Conservation (phyloP, 2,797 vertebrate species). For the Platyrinchus mystaceus region DNA sequence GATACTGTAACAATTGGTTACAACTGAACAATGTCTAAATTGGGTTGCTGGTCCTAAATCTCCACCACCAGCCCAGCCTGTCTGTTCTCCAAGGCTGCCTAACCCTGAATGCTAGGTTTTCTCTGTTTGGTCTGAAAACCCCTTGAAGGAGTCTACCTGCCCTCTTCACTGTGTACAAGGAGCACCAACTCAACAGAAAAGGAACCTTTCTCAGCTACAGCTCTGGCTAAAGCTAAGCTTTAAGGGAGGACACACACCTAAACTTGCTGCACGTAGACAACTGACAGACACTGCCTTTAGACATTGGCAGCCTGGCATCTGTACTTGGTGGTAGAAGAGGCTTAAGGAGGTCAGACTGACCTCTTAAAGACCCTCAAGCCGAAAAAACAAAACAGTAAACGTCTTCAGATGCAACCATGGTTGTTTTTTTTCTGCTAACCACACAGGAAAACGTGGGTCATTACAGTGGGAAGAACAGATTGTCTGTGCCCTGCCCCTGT, state of each 20-base stretch:
- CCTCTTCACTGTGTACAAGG: background rate
- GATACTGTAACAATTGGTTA: background rate
- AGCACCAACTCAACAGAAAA: background rate
- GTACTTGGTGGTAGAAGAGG: background rate
- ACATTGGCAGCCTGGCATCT: background rate
- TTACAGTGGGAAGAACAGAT: conserved; percentile 19
- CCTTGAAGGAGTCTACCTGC: background rate
- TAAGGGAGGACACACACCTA: background rate
- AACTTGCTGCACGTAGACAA: background rate
- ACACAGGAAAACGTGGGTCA: conserved; percentile 13
- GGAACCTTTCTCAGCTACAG: background rate
- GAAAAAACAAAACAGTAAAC: background rate
- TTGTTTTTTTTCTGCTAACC: background rate
- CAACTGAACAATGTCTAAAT: background rate
- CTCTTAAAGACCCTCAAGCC: background rate
- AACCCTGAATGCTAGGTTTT: background rate
- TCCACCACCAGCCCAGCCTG: background rate
- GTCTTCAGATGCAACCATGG: background rate
- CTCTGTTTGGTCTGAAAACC: background rate
- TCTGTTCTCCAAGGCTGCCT: background rate
- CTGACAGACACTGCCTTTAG: background rate
- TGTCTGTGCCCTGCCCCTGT: background rate
- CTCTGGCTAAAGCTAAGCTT: background rate
- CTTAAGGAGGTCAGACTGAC: background rate
- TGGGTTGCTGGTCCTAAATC: background rate